A percentile compares a stretch with the other conserved stretches of the same genome.
Evolutionary conservation across 2,888 invertebrate genomes (phyloP).

Genomic region (Drosophila kambysellisi): DNA sequence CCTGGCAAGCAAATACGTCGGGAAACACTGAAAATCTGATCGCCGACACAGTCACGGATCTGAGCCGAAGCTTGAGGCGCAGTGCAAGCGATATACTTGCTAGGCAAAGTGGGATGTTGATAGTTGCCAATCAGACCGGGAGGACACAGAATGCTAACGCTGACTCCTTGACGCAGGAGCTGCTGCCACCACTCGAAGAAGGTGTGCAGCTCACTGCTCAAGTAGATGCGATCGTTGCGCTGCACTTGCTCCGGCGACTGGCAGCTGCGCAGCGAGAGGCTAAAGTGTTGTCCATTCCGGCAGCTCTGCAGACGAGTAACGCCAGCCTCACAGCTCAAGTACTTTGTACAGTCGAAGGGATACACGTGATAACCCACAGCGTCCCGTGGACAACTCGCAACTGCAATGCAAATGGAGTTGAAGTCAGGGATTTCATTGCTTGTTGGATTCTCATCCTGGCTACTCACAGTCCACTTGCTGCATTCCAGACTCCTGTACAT

Average conservation of each 20-base stretch:
- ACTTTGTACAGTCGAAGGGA: slow-evolving; percentile 88
- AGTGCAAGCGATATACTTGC: slow-evolving; percentile 88
- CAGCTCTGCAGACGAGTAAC: slow-evolving; percentile 87
- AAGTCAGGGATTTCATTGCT: not conserved
- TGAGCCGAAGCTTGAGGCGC: slow-evolving; percentile 86
- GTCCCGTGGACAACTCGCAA: slow-evolving; percentile 84
- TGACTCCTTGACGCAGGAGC: slow-evolving; percentile 6
- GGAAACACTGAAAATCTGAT: slow-evolving; percentile 84
- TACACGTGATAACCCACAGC: slow-evolving; percentile 87
- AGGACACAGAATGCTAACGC: slow-evolving; percentile 46
- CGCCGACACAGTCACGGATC: slow-evolving; percentile 87
- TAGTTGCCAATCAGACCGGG: slow-evolving; percentile 52
- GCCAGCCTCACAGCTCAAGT: slow-evolving; percentile 88
- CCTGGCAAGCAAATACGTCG: slow-evolving; percentile 86
- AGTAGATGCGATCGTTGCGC: slow-evolving; percentile 59
- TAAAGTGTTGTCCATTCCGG: slow-evolving; percentile 88
- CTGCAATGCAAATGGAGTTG: slow-evolving; percentile 38
- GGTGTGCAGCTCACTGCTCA: slow-evolving; percentile 38
- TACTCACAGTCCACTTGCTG: slow-evolving; percentile 51
- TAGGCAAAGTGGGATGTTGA: slow-evolving; percentile 86
- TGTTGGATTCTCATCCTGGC: too few relatives aligned
- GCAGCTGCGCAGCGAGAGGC: slow-evolving; percentile 62
- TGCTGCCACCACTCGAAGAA: slow-evolving; percentile 63
- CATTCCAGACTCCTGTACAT: slow-evolving; percentile 40
- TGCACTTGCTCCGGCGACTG: slow-evolving; percentile 56